Evolutionary conservation across 2,888 invertebrate genomes (phyloP).

Genomic region (Phragmatobia fuliginosa): DNA sequence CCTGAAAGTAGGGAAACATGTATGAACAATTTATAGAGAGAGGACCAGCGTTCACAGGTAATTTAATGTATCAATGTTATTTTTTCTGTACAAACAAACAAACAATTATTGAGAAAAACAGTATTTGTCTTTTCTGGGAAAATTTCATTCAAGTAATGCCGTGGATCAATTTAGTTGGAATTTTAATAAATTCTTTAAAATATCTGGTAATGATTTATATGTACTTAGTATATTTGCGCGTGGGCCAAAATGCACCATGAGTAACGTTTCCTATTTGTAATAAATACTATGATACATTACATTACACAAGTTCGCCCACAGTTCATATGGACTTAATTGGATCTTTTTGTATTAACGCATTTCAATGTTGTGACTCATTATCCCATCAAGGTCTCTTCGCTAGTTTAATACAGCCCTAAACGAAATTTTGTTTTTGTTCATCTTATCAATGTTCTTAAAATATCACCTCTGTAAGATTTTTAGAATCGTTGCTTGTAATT

Average conservation of each 20-base stretch:
- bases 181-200: slow-evolving; percentile 37
- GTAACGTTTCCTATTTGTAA: slow-evolving; percentile 50
- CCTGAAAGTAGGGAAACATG: background rate
- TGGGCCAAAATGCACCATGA: slow-evolving; percentile 41
- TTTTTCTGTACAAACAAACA: background rate
- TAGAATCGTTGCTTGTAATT: slow-evolving; percentile 7
- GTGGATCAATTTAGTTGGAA: slow-evolving; percentile 28
- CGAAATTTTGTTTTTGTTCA: slow-evolving; percentile 40
- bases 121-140: slow-evolving; percentile 2
- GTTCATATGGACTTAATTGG: slow-evolving; percentile 55
- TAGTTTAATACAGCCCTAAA: slow-evolving; percentile 44
- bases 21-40: background rate
- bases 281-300: slow-evolving; percentile 35
- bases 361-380: slow-evolving; percentile 59
- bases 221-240: slow-evolving; percentile 31
- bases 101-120: slow-evolving; percentile 2
- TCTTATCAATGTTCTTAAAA: slow-evolving; percentile 13
- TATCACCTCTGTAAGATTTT: background rate
- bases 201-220: slow-evolving; percentile 43
- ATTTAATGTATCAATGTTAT: background rate
- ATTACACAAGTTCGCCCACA: slow-evolving; percentile 37
- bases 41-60: background rate
- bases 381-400: slow-evolving; percentile 51
- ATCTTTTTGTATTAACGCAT: slow-evolving; percentile 59
- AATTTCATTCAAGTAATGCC: slow-evolving; percentile 40